These are phyloP conservation scores for Cyphomyrus plagiostoma DNA, from an alignment of 2,113 vertebrate species.

Conservation along the genomic window DNA sequence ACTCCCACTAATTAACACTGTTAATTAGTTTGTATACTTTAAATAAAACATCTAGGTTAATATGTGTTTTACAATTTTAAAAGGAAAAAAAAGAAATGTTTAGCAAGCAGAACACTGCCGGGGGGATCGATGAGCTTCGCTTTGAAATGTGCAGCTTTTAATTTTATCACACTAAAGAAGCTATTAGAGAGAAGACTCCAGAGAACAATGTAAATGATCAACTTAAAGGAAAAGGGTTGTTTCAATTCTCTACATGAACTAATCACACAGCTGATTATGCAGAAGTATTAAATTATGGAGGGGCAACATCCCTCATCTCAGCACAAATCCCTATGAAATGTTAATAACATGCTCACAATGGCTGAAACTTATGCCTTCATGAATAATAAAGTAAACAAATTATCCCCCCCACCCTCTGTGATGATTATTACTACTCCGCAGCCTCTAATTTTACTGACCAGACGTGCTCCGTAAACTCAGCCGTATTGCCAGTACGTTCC, in stretches of 20 bases:
- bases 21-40: slow-evolving; percentile 94
- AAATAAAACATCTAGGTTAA: slow-evolving; percentile 97
- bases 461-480: slow-evolving; percentile 70
- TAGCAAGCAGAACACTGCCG: slow-evolving; percentile 81
- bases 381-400: slow-evolving; percentile 99
- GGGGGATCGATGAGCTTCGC: slow-evolving; percentile 94
- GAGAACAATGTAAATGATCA: slow-evolving; percentile 99
- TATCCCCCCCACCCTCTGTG: slow-evolving; percentile 87
- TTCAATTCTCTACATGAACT: slow-evolving; percentile 98
- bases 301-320: slow-evolving; percentile 95
- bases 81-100: slow-evolving; percentile 39
- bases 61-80: slow-evolving; percentile 84
- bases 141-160: slow-evolving; percentile 99
- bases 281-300: slow-evolving; percentile 99
- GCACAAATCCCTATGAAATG: slow-evolving; percentile 99
- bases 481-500: slow-evolving; percentile 35
- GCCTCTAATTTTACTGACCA: slow-evolving; percentile 86
- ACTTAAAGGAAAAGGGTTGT: slow-evolving; percentile 94
- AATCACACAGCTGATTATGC: slow-evolving; percentile 99
- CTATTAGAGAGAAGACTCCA: slow-evolving; percentile 97
- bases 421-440: slow-evolving; percentile 95
- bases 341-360: slow-evolving; percentile 99
- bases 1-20: slow-evolving; percentile 81
- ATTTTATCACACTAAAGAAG: slow-evolving; percentile 99
- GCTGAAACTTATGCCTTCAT: slow-evolving; percentile 95